Base-by-base conservation (phyloP, 1,140 invertebrate species). In the Aphelenchoides besseyi region DNA sequence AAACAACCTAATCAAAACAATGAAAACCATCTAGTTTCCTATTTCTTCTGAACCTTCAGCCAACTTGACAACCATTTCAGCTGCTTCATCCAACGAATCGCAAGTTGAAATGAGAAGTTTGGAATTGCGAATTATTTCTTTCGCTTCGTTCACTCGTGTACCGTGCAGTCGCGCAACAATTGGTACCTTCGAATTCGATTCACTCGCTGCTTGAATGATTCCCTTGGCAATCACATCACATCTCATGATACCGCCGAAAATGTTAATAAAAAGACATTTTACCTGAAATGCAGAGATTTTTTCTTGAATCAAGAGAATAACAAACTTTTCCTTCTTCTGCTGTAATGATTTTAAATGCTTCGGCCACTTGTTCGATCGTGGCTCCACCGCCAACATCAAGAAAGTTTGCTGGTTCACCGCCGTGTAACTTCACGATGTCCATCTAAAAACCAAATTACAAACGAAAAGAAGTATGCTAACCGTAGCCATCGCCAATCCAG, bases 191-290 rank as follows among this genome's bases (percentile, higher is more conserved):
- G 96, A 87, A 66, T 91, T 89, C 23, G 95, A 88, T 78, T 93
- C 91, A 85, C 92, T 90, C 29, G 91, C 91, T n/a, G 93, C 93
- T 52, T 91, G 89, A 79, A 94, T 91, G 69, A 95, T 94, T 74
- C 94, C 94, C 85, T 95, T 91, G 1, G 94, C 94, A 85, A 96
- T 95, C 53, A 97, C 91, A 86, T 97, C 94, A 87, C 94, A 96
- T 55, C 92, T 88, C 92, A 95, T 94, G 79, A 96, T 96, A 8
- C 55, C 93, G 72, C 89, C 89, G 82, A 89, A 89, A 74, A 89
- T 90, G 74, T 89, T 89, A 1, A 89, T 89, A 75, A 90, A 80
- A 78, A 89, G 89, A 8, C 88, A n/a, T n/a, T n/a, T n/a, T n/a
- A n/a, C n/a, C n/a, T n/a, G n/a, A n/a, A n/a, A n/a, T n/a, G n/a